Conservation (phyloP, 1,140 invertebrate species). For the Camponotus vicinus region DNA sequence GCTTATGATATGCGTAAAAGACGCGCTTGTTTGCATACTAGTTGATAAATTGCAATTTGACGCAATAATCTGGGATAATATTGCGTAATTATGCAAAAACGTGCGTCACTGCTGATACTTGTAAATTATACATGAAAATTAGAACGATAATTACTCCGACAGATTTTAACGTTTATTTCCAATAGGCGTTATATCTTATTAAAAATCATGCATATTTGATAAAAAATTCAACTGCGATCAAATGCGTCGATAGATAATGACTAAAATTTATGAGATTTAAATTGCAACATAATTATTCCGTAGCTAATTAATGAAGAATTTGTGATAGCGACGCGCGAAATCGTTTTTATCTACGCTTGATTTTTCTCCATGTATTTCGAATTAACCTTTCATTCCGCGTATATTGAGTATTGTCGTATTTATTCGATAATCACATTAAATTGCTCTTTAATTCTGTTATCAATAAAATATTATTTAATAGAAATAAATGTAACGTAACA, state of each 20-base stretch:
- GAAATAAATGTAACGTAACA: neutral
- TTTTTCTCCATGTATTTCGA: slow-evolving; percentile 13
- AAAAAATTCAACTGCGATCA: slow-evolving; percentile 26
- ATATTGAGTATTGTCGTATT: neutral
- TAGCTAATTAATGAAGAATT: slow-evolving; percentile 36
- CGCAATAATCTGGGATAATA: slow-evolving; percentile 57
- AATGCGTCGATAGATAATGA: neutral
- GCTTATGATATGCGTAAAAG: slow-evolving; percentile 33
- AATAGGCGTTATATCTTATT: slow-evolving; percentile 15
- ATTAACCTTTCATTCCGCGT: neutral
- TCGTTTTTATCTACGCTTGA: neutral
- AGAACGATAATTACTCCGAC: slow-evolving; percentile 35
- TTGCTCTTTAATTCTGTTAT: neutral
- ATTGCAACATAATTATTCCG: neutral
- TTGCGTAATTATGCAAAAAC: slow-evolving; percentile 62
- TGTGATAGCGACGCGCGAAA: neutral
- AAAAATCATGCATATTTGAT: slow-evolving; percentile 37
- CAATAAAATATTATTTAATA: slow-evolving; percentile 12
- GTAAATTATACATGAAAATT: slow-evolving; percentile 56
- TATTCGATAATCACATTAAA: neutral
- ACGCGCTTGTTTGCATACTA: slow-evolving; percentile 51
- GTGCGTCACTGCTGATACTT: slow-evolving; percentile 50
- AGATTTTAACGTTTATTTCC: slow-evolving; percentile 57
- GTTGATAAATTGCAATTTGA: slow-evolving; percentile 63
- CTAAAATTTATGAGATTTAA: slow-evolving; percentile 23